A percentile compares a stretch with the other conserved stretches of the same genome.
Evolutionary conservation across 2,113 vertebrate species (phyloP).

Genomic region (Oncorhynchus kisutch): DNA sequence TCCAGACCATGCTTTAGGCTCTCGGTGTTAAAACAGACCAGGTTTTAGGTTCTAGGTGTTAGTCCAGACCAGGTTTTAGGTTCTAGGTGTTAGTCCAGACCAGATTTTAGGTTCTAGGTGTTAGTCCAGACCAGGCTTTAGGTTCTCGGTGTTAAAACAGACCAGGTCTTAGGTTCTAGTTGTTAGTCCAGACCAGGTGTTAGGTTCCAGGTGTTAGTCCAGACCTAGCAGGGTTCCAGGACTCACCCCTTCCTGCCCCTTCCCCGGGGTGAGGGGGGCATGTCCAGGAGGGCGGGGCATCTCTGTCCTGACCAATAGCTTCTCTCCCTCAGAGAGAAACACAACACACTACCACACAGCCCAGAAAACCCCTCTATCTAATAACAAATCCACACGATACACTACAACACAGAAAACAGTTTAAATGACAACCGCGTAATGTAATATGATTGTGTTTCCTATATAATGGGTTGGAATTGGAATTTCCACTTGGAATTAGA

Average conservation of each 20-base stretch:
- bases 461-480: no score
- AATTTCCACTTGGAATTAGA: no score
- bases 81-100: background rate
- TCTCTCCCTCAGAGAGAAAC: constrained; percentile 68
- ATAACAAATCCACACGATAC: no score
- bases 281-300: constrained; percentile 49
- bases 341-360: constrained; percentile 47
- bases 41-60: no score
- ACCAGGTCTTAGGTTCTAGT: no score
- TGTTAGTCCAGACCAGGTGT: no score
- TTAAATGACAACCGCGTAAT: no score
- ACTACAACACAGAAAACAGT: no score
- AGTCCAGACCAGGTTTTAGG: no score
- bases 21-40: constrained; percentile 23
- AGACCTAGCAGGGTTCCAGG: constrained; percentile 29
- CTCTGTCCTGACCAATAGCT: constrained; percentile 62
- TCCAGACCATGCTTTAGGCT: constrained; percentile 2
- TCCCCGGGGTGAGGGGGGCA: constrained; percentile 7
- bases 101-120: constrained; percentile 23
- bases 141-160: constrained; percentile 24
- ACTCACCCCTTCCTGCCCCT: constrained; percentile 70
- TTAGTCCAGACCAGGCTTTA: background rate
- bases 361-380: constrained; percentile 1
- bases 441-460: no score
- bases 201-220: constrained; percentile 1